Percentiles rank a stretch among this genome's conserved stretches.
Conservation (phyloP, 2,888 invertebrate species). For the Scrobipalpa costella region DNA sequence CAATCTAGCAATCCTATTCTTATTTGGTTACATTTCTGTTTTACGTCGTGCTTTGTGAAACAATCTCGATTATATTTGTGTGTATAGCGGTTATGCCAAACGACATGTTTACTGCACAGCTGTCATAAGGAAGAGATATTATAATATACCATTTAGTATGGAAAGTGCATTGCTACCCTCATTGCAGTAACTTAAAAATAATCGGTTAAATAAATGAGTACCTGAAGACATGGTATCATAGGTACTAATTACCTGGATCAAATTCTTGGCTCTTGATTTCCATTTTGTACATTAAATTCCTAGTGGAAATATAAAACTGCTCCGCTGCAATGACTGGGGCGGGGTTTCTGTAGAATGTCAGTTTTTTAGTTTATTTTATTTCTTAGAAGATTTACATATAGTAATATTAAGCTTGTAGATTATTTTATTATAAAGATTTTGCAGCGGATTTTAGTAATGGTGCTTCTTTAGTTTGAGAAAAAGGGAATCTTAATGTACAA, state of each 20-base stretch:
- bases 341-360: neutral
- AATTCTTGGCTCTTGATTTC: slow-evolving; percentile 23
- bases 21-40: no score
- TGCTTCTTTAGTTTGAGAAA: neutral
- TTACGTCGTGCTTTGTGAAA: slow-evolving; percentile 1
- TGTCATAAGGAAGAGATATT: neutral
- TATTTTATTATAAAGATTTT: slow-evolving; percentile 2
- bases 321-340: neutral
- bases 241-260: slow-evolving; percentile 21
- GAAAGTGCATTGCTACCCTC: slow-evolving; percentile 5
- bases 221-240: slow-evolving; percentile 6
- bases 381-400: slow-evolving; percentile 1
- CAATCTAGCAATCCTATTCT: no score
- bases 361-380: slow-evolving; percentile 10
- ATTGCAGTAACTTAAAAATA: neutral
- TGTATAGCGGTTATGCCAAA: no score
- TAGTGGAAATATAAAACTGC: neutral
- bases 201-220: neutral
- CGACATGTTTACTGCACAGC: neutral
- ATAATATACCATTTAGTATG: neutral
- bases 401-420: neutral
- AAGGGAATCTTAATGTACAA: slow-evolving; percentile 10
- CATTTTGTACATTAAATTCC: slow-evolving; percentile 5
- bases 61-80: slow-evolving; percentile 1
- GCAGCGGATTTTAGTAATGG: neutral